Base-by-base conservation (phyloP, 2,888 invertebrate genomes). In the Esperia sulphurella region DNA sequence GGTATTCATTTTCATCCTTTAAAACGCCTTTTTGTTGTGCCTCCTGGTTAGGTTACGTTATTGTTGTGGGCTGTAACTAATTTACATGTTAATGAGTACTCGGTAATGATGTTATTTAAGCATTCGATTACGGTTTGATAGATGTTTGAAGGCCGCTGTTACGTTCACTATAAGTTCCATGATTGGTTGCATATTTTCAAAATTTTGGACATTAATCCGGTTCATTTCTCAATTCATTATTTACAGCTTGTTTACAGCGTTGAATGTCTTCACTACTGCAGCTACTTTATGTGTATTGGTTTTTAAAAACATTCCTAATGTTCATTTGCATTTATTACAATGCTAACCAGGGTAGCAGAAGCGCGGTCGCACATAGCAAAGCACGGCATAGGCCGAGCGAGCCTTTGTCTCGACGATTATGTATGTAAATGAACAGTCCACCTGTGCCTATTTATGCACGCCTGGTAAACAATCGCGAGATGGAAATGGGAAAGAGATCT, bases 81-180 rank as follows among this genome's bases (percentile, higher is more conserved):
- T 87, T 86, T 85, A 85, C 84, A 88, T 87, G 82, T 79, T 87
- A 87, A 86, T 87, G 77, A 86, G 80, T 74, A 73, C 68, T 71
- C 68, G 61, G 68, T 69, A 71, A 70, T 72, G 65, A 69, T 68
- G 70, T 73, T 71, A 71, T 74, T 58, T 55, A 49, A 55, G 49
- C 48, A 43, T 53, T 59, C 57, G 58, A 58, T 57, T 58, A 59
- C 57, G 10, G 29, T 29, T 41, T 45, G 49, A 50, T 50, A 46
- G 49, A 50, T 46, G 33, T 12, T 35, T 45, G 39, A 48, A 21
- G 21, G 21, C 2, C 5, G 3, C 21, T 5, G 21, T 21, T 21
- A 21, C 21, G 21, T 21, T 21, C 21, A 5, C 21, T 21, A n/a
- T n/a, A n/a, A 21, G 21, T 21, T 33, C 2, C 4, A 3, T 33